Conservation (phyloP, 2,113 vertebrate genomes). For the Numenius arquata region DNA sequence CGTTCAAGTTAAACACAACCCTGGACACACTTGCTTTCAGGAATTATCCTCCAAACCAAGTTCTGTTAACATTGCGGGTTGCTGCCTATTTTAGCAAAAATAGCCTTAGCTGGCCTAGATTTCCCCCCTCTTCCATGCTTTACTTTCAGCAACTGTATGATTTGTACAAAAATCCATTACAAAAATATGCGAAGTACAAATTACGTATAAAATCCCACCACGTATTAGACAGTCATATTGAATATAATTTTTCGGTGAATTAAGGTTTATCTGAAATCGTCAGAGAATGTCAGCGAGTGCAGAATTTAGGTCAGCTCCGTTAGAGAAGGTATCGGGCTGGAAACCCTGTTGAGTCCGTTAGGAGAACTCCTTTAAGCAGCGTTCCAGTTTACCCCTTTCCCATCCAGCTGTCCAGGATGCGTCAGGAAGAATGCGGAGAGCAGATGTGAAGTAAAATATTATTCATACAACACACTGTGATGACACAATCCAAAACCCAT, state of each 20-base stretch:
- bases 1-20: background rate
- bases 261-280: background rate
- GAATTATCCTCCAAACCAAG: background rate
- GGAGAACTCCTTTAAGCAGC: background rate
- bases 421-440: background rate
- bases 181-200: background rate
- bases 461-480: background rate
- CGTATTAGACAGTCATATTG: rapidly evolving
- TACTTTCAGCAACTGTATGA: background rate
- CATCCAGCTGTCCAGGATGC: background rate
- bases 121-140: background rate
- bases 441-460: background rate
- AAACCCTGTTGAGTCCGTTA: rapidly evolving
- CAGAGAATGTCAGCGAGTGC: background rate
- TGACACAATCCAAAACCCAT: background rate
- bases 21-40: background rate
- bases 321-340: background rate
- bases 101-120: background rate
- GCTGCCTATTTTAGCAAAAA: background rate
- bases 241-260: rapidly evolving
- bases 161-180: background rate
- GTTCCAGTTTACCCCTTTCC: background rate
- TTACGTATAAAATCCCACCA: background rate
- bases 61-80: background rate
- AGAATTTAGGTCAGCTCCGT: background rate